Base-by-base conservation (phyloP, 2,888 invertebrate species). In the Phortica magna region DNA sequence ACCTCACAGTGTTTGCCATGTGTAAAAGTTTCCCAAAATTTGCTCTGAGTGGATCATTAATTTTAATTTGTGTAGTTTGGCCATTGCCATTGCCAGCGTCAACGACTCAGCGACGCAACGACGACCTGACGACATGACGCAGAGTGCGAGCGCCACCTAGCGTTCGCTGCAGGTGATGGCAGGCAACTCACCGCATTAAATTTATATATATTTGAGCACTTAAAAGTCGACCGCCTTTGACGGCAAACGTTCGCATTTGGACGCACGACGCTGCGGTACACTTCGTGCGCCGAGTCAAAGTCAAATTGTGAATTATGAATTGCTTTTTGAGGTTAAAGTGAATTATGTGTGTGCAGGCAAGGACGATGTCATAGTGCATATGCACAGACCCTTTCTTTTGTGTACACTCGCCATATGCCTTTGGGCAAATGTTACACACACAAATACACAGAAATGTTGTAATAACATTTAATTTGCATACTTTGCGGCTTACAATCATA, bases 21-120 rank as follows among this genome's bases (percentile, higher is more conserved):
- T 42, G 19, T 53, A 70, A 53, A 70, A 10, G n/a, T n/a, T 2
- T 22, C 48, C 19, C 12, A 70, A 19, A 61, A 61, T 81, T 80
- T 82, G 80, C 80, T 83, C 84, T 82, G 88, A 85, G 88, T 86
- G 88, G 86, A 87, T 87, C 88, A 87, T 85, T 85, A 85, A 85
- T 85, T 85, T 85, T 85, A 87, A 87, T 85, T 85, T 87, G 83
- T 85, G 84, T 87, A 80, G 83, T 83, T 79, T 82, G 78, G 84
- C 83, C 83, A 80, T 79, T 82, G 83, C 82, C 85, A 79, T 78
- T 81, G 82, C 83, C 79, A 81, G 83, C 83, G 82, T 80, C 71
- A 76, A n/a, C 71, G 64, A 6, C 55, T 31, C 65, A 7, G 73
- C 76, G 31, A 22, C 12, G 39, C 57, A 72, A 74, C 31, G 83